A percentile compares a stretch with the other conserved stretches of the same genome.
Evolutionary conservation across 1,140 invertebrate species (phyloP).

Genomic region (Aphis gossypii): DNA sequence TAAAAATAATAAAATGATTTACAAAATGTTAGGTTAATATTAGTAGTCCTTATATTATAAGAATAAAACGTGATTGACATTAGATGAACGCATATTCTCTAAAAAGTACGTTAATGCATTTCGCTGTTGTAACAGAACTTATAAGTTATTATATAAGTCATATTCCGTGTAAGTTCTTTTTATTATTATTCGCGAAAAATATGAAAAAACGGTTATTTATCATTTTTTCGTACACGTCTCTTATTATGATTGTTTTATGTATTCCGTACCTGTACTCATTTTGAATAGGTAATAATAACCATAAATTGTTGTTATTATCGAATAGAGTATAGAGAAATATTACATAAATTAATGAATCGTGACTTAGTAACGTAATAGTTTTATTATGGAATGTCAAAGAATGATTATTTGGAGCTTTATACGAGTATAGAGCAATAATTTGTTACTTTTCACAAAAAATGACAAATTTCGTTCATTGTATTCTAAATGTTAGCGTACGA

Average conservation of each 20-base stretch:
- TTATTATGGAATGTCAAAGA: background rate
- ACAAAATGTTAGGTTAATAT: background rate
- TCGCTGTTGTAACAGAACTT: background rate
- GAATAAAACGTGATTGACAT: background rate
- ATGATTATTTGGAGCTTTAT: background rate
- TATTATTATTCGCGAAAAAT: background rate
- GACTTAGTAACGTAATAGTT: slow-evolving; percentile 1
- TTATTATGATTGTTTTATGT: too few species aligned
- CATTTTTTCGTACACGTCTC: too few species aligned
- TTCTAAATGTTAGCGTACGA: background rate
- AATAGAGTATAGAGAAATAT: background rate
- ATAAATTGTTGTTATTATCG: background rate
- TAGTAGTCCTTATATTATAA: background rate
- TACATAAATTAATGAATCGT: background rate
- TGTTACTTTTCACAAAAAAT: background rate
- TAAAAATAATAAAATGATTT: background rate
- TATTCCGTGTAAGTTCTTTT: background rate
- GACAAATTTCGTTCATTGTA: background rate
- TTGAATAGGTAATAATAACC: background rate
- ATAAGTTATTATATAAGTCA: background rate
- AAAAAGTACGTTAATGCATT: too few species aligned
- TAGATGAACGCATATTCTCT: background rate
- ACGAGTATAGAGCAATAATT: background rate
- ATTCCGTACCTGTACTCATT: background rate
- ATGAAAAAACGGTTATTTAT: background rate